A percentile compares a stretch with the other conserved stretches of the same genome.
Conservation (phyloP, 2,113 vertebrate species). For the Vulpes vulpes region DNA sequence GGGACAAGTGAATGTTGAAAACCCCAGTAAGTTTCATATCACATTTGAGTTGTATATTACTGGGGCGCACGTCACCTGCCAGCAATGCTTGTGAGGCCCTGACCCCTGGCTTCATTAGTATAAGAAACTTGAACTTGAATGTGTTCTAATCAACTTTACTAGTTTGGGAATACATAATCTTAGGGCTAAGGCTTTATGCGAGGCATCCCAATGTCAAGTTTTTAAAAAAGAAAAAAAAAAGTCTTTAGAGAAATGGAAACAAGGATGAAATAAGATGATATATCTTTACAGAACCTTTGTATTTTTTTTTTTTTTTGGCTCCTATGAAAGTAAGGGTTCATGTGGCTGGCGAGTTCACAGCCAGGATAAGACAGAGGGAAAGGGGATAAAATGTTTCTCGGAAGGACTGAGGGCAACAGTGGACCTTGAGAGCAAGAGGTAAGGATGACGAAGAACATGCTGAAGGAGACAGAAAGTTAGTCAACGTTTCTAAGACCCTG, state of each 20-base stretch:
- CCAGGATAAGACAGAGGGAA: not conserved
- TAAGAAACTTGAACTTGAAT: not conserved
- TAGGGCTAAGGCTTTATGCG: not conserved
- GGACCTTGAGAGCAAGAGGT: not conserved
- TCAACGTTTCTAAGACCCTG: constrained; percentile 24
- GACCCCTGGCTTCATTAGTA: not conserved
- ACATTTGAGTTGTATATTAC: not conserved
- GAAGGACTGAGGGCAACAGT: not conserved
- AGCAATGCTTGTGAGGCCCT: not conserved
- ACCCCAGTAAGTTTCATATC: not conserved
- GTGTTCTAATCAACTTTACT: not conserved
- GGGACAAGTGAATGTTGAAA: not conserved
- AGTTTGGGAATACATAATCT: not conserved
- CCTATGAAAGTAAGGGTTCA: not conserved
- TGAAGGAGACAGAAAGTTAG: not conserved
- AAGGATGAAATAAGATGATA: not conserved
- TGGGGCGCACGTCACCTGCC: not conserved
- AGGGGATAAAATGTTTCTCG: not conserved
- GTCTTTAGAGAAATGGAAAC: not conserved
- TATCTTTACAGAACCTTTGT: not conserved
- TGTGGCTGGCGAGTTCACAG: not conserved
- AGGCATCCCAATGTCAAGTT: not conserved
- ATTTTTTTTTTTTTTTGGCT: not conserved
- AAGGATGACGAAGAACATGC: not conserved
- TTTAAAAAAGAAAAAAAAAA: not conserved